A percentile compares a stretch with the other conserved stretches of the same genome.
phyloP scores from a whole-genome alignment of 2,888 invertebrate genomes.

The Hypselothyrea guttata region DNA sequence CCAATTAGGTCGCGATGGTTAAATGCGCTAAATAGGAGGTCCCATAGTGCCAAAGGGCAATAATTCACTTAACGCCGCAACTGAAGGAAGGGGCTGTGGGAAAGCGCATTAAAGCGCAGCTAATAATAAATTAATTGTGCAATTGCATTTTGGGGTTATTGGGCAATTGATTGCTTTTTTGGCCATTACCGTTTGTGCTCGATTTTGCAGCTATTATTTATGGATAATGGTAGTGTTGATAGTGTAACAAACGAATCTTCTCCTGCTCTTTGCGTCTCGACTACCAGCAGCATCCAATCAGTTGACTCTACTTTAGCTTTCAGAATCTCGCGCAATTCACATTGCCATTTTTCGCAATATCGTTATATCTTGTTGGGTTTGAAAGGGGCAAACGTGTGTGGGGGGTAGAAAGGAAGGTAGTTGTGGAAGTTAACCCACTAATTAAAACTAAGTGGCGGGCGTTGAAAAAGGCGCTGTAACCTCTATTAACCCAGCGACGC shows the following conservation, averaged over 20 bases:
- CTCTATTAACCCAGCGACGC: constrained; percentile 74
- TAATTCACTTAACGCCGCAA: constrained; percentile 36
- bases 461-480: constrained; percentile 60
- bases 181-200: constrained; percentile 15
- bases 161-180: constrained; percentile 43
- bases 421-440: constrained; percentile 61
- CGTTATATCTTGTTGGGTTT: constrained; percentile 26
- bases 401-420: too few species aligned
- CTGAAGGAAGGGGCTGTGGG: background rate
- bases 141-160: constrained; percentile 54
- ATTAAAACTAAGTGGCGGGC: constrained; percentile 73
- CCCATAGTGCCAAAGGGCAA: constrained; percentile 26
- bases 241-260: too few species aligned
- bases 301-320: constrained; percentile 28
- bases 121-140: constrained; percentile 61
- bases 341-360: constrained; percentile 33
- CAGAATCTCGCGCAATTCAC: constrained; percentile 6
- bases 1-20: constrained; percentile 40
- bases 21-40: constrained; percentile 27
- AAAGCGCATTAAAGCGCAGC: constrained; percentile 18
- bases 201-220: constrained; percentile 44
- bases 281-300: constrained; percentile 17
- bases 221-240: too few species aligned
- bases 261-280: background rate
- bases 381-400: background rate